Evolutionary conservation across 2,888 invertebrate species (phyloP).

Genomic region (Tenthredo distinguenda): DNA sequence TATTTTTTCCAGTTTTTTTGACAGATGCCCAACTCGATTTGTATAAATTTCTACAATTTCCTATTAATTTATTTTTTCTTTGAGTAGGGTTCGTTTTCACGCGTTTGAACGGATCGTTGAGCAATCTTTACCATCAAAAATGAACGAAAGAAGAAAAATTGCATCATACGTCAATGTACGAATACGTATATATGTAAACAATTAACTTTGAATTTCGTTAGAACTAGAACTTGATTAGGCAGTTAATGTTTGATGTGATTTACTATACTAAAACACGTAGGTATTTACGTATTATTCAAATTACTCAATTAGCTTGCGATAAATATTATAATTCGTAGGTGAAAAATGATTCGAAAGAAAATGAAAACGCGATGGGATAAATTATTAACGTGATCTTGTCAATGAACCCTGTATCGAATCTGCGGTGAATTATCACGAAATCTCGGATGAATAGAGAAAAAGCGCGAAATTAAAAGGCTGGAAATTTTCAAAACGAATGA

Average conservation of each 20-base stretch:
- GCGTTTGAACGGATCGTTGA: neutral
- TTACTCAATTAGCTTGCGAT: neutral
- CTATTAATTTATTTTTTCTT: neutral
- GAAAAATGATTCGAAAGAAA: neutral
- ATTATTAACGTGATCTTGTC: neutral
- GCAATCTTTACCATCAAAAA: neutral
- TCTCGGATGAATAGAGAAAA: neutral
- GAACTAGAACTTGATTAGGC: neutral
- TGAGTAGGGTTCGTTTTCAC: neutral
- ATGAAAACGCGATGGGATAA: neutral
- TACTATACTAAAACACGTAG: neutral
- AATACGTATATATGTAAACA: neutral
- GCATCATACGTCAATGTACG: neutral
- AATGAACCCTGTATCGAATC: neutral
- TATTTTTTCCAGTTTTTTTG: neutral
- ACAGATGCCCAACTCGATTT: slow-evolving; percentile 6
- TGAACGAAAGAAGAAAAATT: neutral
- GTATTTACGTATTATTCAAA: neutral
- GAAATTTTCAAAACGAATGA: slow-evolving; percentile 5
- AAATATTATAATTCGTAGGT: neutral
- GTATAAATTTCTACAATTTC: slow-evolving; percentile 1
- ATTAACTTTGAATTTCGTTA: neutral
- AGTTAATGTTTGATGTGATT: neutral
- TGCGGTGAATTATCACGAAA: neutral
- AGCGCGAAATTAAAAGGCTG: neutral